Percentiles rank a stretch among this genome's conserved stretches.
Evolutionary conservation across 2,113 vertebrate genomes (phyloP).

Genomic region (Limanda limanda): DNA sequence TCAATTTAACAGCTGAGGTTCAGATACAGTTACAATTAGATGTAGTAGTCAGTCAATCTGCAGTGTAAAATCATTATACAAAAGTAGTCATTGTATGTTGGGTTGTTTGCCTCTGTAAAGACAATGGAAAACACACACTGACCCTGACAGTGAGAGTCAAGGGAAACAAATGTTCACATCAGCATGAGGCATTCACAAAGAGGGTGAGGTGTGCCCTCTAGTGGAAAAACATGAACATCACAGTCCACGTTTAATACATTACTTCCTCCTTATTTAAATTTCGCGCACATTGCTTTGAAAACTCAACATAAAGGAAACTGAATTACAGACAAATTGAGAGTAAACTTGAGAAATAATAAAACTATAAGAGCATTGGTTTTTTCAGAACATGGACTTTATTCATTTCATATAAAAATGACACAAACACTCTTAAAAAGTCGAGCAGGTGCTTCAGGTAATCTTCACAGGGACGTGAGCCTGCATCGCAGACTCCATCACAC

Average conservation of each 20-base stretch:
- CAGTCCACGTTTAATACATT: conserved; percentile 15
- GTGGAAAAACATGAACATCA: conserved; percentile 47
- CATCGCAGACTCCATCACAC: conserved; percentile 17
- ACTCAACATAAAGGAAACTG: not conserved
- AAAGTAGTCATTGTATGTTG: too few relatives aligned
- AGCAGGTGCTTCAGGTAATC: conserved; percentile 64
- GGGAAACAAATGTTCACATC: too few relatives aligned
- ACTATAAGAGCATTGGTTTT: not conserved
- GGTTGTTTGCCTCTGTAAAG: too few relatives aligned
- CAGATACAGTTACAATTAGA: too few relatives aligned
- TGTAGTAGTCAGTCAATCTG: too few relatives aligned
- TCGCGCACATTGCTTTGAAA: not conserved
- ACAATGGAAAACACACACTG: not conserved
- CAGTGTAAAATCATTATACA: too few relatives aligned
- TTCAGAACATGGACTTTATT: conserved; percentile 83
- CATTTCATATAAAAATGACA: conserved; percentile 79
- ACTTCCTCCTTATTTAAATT: not conserved
- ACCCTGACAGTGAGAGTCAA: not conserved
- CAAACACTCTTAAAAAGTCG: conserved; percentile 41
- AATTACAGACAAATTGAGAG: not conserved
- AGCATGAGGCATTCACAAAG: not conserved
- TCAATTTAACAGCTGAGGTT: too few relatives aligned
- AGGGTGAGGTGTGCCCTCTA: conserved; percentile 50
- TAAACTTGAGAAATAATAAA: not conserved
- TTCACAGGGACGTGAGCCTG: conserved; percentile 71